Evolutionary conservation across 2,888 invertebrate genomes (phyloP).

Genomic region (Cybosia mesomella): DNA sequence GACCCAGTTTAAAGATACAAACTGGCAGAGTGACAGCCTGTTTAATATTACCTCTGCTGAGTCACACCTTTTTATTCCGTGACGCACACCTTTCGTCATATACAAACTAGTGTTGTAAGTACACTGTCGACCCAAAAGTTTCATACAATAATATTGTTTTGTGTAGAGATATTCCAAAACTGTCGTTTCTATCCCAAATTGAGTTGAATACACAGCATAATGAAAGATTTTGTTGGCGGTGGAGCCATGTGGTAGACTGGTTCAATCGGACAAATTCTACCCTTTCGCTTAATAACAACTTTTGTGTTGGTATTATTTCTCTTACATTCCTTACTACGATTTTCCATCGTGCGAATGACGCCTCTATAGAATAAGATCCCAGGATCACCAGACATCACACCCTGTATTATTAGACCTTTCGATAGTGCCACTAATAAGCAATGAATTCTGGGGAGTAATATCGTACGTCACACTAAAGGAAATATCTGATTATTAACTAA

Average conservation of each 20-base stretch:
- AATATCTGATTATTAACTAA: too few relatives aligned
- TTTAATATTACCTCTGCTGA: slow-evolving; percentile 23
- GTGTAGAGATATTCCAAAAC: slow-evolving; percentile 6
- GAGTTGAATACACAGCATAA: background rate
- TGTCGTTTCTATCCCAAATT: slow-evolving; percentile 4
- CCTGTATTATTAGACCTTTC: too few relatives aligned
- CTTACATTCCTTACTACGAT: background rate
- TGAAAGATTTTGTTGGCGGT: slow-evolving; percentile 1
- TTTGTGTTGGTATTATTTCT: background rate
- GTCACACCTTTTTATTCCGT: slow-evolving; percentile 27
- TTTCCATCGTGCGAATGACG: background rate
- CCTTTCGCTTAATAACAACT: background rate
- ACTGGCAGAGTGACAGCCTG: slow-evolving; percentile 20
- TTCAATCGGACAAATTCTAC: background rate
- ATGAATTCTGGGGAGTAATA: too few relatives aligned
- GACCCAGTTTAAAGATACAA: slow-evolving; percentile 23
- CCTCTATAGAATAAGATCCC: too few relatives aligned
- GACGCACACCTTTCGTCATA: slow-evolving; percentile 24
- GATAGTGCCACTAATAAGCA: too few relatives aligned
- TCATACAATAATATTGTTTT: slow-evolving; percentile 2
- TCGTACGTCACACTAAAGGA: too few relatives aligned
- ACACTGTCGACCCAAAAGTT: slow-evolving; percentile 18
- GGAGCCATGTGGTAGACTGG: background rate
- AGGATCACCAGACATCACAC: too few relatives aligned
- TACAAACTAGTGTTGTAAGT: slow-evolving; percentile 21